Evolutionary conservation across 2,797 vertebrate species (phyloP), one percentile per base, ranked within the genome.

Genomic region (Premnoplex brunnescens): DNA sequence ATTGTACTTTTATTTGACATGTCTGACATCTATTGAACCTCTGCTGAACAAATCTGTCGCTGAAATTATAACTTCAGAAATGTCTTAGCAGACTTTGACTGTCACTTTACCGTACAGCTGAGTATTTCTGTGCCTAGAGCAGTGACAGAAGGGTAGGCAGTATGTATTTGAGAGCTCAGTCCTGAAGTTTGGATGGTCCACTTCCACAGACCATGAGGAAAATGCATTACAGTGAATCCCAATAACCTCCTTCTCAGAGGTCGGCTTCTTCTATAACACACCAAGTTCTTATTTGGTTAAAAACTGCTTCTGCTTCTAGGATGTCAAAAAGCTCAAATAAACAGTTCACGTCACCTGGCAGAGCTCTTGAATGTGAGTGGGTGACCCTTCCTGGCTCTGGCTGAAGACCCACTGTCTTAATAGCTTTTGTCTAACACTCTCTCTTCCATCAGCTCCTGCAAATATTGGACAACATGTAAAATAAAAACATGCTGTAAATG

Each of bases 11-110:
- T 84, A 73, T 88, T 91, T 94, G 86, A 90, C 83, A 46, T 14
- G 81, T 59, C 43, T 95, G 90, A 68, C 74, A 77, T 79, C 77
- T 92, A 54, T 76, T 92, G 88, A 97, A 91, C 67, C 34, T 82
- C 74, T 67, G 41, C 69, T 79, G 74, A 93, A 86, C n/a, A 75
- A 86, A 87, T 28, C 59, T 94, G 86, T 79, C 84, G 84, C 52
- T 74, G 56, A 96, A 96, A 97, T 95, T 63, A 85, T 19, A 92
- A 87, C 84, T 92, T 79, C 32, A 60, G 43, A 85, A 82, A 91
- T 82, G 59, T 85, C 75, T 91, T 82, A 56, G 60, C 49, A 93
- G 90, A 60, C 28, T 92, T 86, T 91, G 83, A 82, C 66, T 81
- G 69, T 94, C 80, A 52, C 60, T 88, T 86, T 37, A 14, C 22